These are phyloP conservation scores for Pseudomyrmex concolor DNA, from an alignment of 1,140 invertebrate genomes.

Conservation along the genomic window DNA sequence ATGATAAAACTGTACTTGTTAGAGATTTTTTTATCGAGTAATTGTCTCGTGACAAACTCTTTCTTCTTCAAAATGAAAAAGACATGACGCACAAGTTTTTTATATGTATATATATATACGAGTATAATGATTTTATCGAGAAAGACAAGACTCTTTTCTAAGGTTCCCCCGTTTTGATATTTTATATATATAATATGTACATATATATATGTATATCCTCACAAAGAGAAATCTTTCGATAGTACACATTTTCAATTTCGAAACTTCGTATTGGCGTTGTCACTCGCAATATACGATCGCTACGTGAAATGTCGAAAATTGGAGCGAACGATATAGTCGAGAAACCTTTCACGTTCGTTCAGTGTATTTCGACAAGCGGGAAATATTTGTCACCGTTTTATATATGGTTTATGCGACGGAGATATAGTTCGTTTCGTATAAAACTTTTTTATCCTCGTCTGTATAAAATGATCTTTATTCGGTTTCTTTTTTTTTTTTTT, in stretches of 20 bases:
- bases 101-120: too few species aligned
- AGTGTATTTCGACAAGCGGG: constrained; percentile 8
- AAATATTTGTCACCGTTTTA: constrained; percentile 43
- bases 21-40: constrained; percentile 3
- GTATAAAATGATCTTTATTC: too few species aligned
- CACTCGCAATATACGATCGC: constrained; percentile 26
- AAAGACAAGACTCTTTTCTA: background rate
- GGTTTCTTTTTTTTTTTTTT: too few species aligned
- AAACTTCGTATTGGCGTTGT: constrained; percentile 16
- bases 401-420: background rate
- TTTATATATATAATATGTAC: background rate
- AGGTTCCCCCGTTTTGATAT: background rate
- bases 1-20: too few species aligned
- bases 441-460: too few species aligned
- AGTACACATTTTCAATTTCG: constrained; percentile 41
- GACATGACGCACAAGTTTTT: background rate
- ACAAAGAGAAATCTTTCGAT: background rate
- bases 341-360: constrained; percentile 39
- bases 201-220: too few species aligned
- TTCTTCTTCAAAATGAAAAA: constrained; percentile 11
- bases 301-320: constrained; percentile 28
- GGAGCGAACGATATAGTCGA: constrained; percentile 41
- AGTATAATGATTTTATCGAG: background rate
- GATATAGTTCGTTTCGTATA: too few species aligned
- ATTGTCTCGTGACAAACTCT: background rate